phyloP scores from a whole-genome alignment of 2,888 invertebrate species.

The Limnephilus marmoratus region DNA sequence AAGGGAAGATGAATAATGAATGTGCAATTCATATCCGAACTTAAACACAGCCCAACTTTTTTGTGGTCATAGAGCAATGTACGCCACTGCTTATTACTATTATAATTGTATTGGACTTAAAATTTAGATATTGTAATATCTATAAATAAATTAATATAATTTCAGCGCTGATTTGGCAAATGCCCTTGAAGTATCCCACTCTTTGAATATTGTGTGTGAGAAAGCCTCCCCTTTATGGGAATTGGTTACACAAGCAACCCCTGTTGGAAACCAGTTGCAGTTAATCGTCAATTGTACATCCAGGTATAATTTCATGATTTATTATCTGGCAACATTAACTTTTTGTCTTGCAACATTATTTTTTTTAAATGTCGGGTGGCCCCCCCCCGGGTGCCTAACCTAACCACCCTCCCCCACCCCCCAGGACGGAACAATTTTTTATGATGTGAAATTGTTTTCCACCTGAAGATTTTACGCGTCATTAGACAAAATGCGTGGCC shows the following conservation, averaged over 20 bases:
- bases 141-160: background rate
- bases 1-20: no score
- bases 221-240: background rate
- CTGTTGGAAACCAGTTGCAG: constrained; percentile 52
- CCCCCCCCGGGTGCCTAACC: no score
- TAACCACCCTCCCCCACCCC: no score
- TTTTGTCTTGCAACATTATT: background rate
- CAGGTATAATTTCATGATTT: constrained; percentile 36
- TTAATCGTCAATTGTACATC: constrained; percentile 42
- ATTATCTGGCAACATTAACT: background rate
- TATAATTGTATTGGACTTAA: background rate
- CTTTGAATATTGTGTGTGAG: constrained; percentile 8
- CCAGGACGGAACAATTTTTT: no score
- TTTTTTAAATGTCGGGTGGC: no score
- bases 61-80: no score
- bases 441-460: no score
- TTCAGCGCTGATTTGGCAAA: constrained; percentile 46
- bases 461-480: no score
- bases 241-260: constrained; percentile 44
- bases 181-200: constrained; percentile 37
- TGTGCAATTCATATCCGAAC: no score
- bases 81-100: background rate
- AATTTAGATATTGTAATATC: background rate
- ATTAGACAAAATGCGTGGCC: no score
- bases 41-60: no score